A percentile compares a stretch with the other conserved stretches of the same genome.
Evolutionary conservation across 2,888 invertebrate genomes (phyloP).

Genomic region (Epirrita christyi): DNA sequence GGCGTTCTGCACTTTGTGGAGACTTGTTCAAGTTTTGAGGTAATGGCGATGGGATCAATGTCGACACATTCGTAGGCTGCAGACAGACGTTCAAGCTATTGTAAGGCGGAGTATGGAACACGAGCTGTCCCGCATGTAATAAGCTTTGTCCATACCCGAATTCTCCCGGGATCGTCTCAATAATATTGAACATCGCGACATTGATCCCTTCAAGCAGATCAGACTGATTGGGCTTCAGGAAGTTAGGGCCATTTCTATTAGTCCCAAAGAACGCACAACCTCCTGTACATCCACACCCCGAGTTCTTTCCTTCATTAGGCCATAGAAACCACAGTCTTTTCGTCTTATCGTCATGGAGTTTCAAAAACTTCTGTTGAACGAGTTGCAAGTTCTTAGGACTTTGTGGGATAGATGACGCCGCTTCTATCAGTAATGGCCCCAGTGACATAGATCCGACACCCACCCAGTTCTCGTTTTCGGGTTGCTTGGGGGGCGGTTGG

Average conservation of each 20-base stretch:
- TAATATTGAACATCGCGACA: slow-evolving; percentile 90
- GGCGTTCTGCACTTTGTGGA: slow-evolving; percentile 69
- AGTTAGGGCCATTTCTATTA: slow-evolving; percentile 94
- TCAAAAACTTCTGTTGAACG: slow-evolving; percentile 92
- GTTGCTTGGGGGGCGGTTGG: slow-evolving; percentile 58
- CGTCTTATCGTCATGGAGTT: slow-evolving; percentile 92
- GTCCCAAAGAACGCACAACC: slow-evolving; percentile 97
- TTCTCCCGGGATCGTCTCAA: slow-evolving; percentile 90
- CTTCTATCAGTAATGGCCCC: slow-evolving; percentile 95
- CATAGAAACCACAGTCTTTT: slow-evolving; percentile 98
- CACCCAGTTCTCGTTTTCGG: slow-evolving; percentile 91
- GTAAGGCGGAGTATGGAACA: slow-evolving; percentile 96
- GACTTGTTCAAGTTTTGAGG: slow-evolving; percentile 73
- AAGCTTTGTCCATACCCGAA: slow-evolving; percentile 98
- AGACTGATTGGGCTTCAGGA: slow-evolving; percentile 93
- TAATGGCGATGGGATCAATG: slow-evolving; percentile 73
- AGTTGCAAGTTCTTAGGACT: slow-evolving; percentile 91
- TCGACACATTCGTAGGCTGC: slow-evolving; percentile 85
- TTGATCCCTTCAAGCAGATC: slow-evolving; percentile 93
- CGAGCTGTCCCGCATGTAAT: slow-evolving; percentile 92
- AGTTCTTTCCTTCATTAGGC: slow-evolving; percentile 89
- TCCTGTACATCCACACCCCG: slow-evolving; percentile 97
- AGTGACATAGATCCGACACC: slow-evolving; percentile 96
- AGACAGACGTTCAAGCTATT: slow-evolving; percentile 90
- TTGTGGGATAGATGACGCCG: slow-evolving; percentile 92